Base-by-base conservation (phyloP, 2,113 vertebrate genomes). In the Amphiprion percula region DNA sequence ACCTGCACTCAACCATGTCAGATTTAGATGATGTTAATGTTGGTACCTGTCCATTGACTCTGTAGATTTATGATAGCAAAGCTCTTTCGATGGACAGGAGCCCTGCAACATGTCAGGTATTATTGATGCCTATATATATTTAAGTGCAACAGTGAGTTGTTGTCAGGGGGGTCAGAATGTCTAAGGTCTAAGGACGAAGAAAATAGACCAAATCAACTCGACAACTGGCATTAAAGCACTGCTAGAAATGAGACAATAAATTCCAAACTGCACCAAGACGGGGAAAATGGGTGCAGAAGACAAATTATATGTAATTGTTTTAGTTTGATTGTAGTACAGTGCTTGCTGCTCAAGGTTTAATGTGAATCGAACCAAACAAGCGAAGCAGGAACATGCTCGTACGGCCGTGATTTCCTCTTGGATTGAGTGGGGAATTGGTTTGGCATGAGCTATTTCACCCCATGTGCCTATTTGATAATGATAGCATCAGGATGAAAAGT, bases 1-100 rank as follows among this genome's bases (percentile, higher is more conserved):
- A 49, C 19, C 68, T 74, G 55, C 55, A 53, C 50, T 66, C 53
- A 74, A 17, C 8, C n/a, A 74, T 76, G 62, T 79, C 63, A 59
- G 16, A 58, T 69, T 75, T 44, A 44, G n/a, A 61, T 26, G 17
- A 26, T 16, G 30, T 68, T 60, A 69, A 53, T 70, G 5, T 16
- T 65, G 24, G 21, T 39, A 44, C 28, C 26, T 80, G 61, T 67
- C 46, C 1, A 5, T 16, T 62, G 28, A 58, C 30, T 53, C 23
- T 77, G 4, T 58, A 49, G 72, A 75, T 68, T 65, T 72, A 54
- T 77, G 68, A 59, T 49, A 63, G 49, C 14, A 1, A 3, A 52
- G 50, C 60, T 24, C 30, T 68, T 26, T 47, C 4, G 23, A 46
- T 55, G 10, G 52, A 77, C 55, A n/a, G 61, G n/a, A 10, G 49